These are phyloP conservation scores for Zoroaster sp. DNA, from an alignment of 53 echinoderm and acorn worm genomes.

Conservation along the genomic window DNA sequence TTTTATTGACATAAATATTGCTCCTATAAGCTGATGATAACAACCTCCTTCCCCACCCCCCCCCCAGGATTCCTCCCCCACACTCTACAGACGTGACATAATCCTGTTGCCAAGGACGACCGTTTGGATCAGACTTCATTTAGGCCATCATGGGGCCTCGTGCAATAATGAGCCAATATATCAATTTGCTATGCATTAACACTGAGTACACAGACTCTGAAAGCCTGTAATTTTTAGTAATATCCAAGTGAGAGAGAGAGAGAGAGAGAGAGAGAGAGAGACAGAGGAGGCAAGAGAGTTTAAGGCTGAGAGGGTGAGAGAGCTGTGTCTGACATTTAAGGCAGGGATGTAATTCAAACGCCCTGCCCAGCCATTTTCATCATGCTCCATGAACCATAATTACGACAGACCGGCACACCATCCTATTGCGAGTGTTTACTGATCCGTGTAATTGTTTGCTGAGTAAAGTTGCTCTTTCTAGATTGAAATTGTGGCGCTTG, in stretches of 20 bases:
- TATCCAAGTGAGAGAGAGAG: neutral
- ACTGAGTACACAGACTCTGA: constrained; percentile 27
- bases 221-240: constrained; percentile 13
- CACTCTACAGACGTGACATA: neutral
- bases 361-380: constrained; percentile 19
- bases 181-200: constrained; percentile 59
- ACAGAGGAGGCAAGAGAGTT: neutral
- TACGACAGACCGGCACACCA: neutral
- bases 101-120: constrained; percentile 49
- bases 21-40: constrained; percentile 30
- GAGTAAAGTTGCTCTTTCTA: neutral
- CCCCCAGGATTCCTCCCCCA: neutral
- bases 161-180: constrained; percentile 39
- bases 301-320: neutral
- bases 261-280: neutral
- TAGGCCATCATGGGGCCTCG: neutral
- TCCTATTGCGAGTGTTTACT: constrained; percentile 18
- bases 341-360: constrained; percentile 32
- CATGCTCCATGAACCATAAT: constrained; percentile 46
- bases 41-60: neutral
- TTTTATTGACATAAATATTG: constrained; percentile 34
- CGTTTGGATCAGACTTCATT: constrained; percentile 2
- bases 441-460: constrained; percentile 54
- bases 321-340: constrained; percentile 28
- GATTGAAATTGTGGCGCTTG: neutral